Evolutionary conservation across 1,140 invertebrate genomes (phyloP).

Genomic region (Carposina sasakii): DNA sequence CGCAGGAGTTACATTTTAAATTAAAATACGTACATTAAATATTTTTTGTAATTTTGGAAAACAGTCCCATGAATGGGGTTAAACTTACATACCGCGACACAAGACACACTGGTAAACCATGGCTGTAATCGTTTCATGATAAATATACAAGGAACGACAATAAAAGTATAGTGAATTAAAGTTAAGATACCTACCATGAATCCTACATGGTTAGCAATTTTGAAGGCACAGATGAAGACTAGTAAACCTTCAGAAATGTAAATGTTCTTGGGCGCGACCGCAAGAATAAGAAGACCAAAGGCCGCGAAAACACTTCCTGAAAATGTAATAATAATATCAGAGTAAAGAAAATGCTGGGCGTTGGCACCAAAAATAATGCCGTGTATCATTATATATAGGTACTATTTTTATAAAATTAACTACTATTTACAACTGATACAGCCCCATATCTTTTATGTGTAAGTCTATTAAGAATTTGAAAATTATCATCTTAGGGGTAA

Average conservation of each 20-base stretch:
- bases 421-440: too few relatives aligned
- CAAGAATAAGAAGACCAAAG: constrained; percentile 75
- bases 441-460: too few relatives aligned
- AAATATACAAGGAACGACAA: background rate
- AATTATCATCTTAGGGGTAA: too few relatives aligned
- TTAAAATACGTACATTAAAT: background rate
- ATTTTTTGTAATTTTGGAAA: background rate
- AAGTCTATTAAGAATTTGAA: too few relatives aligned
- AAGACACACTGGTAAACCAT: background rate
- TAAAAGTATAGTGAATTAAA: background rate
- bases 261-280: constrained; percentile 75
- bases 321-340: constrained; percentile 27
- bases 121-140: background rate
- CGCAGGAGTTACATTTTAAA: background rate
- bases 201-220: constrained; percentile 82
- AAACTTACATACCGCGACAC: background rate
- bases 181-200: constrained; percentile 37
- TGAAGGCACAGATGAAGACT: constrained; percentile 80
- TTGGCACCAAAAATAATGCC: too few relatives aligned
- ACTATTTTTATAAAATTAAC: too few relatives aligned
- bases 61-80: background rate
- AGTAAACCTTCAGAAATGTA: constrained; percentile 76
- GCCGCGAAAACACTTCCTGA: constrained; percentile 75
- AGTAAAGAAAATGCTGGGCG: too few relatives aligned
- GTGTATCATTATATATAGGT: too few relatives aligned